Evolutionary conservation across 2,888 invertebrate genomes (phyloP), one percentile per base, ranked within the genome.

Genomic region (Agrochola macilenta): DNA sequence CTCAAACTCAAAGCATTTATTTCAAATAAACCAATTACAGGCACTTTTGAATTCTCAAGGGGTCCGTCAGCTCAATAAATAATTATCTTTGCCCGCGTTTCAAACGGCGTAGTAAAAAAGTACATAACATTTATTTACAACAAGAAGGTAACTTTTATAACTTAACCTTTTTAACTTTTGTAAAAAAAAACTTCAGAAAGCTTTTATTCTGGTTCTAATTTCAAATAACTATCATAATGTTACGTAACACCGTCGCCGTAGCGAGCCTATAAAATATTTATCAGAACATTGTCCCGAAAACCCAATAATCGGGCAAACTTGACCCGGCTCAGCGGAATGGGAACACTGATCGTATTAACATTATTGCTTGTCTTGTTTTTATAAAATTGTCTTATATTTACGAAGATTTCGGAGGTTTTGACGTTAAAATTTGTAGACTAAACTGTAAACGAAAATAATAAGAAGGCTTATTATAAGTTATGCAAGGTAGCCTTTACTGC

Each of bases 241-340:
- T 66, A 61, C 65, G 65, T 75, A 49, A 81, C n/a, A 70, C 17
- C 26, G 58, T 35, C 52, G 11, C 23, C 46, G 54, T 69, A 63
- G 72, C 26, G n/a, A 49, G n/a, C 49, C 73, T 54, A 85, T 87
- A 83, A 82, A 83, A 87, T 85, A 87, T 87, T 87, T 80, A 85
- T 78, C 46, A 65, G 43, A 52, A 35, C 35, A 77, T 76, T 64
- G 84, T 75, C 71, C 76, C 77, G 43, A 79, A 83, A 81, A 80
- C 58, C 74, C 78, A 82, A 77, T 82, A 82, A 81, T 58, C 69
- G 72, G 61, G 30, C 70, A 66, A 76, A 84, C 88, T 81, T 87
- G 81, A 84, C 84, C 82, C 81, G n/a, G 65, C 83, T 80, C 63
- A 57, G 30, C 30, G 65, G 69, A 82, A 81, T 78, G 71, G 63